phyloP scores from a whole-genome alignment of 2,888 invertebrate species.

The Phasia obesa region DNA sequence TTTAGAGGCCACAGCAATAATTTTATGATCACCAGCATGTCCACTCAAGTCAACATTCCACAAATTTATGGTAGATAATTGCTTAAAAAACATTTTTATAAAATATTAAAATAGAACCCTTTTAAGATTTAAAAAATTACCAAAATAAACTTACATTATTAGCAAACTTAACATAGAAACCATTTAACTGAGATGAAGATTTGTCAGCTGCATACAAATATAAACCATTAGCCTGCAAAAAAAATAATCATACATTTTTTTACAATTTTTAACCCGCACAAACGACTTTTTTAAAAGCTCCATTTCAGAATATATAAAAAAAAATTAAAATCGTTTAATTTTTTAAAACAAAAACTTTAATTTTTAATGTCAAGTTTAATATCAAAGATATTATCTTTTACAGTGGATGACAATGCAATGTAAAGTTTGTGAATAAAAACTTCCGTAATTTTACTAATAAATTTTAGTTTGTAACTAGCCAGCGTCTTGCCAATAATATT shows the following conservation, averaged over 20 bases:
- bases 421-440: too few relatives aligned
- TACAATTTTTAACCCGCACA: too few relatives aligned
- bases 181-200: constrained; percentile 85
- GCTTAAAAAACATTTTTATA: constrained; percentile 81
- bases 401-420: too few relatives aligned
- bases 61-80: constrained; percentile 85
- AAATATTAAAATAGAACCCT: not conserved
- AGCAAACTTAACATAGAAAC: constrained; percentile 83
- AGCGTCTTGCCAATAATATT: too few relatives aligned
- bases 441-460: too few relatives aligned
- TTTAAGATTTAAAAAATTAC: not conserved
- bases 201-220: constrained; percentile 87
- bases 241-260: not conserved
- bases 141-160: constrained; percentile 75
- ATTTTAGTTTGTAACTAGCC: too few relatives aligned
- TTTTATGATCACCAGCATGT: constrained; percentile 84
- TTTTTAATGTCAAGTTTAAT: too few relatives aligned
- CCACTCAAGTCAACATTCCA: constrained; percentile 90
- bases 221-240: constrained; percentile 81
- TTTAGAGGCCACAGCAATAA: constrained; percentile 86
- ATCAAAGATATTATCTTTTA: too few relatives aligned
- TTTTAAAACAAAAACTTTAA: too few relatives aligned
- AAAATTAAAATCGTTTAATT: too few relatives aligned
- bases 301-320: too few relatives aligned
- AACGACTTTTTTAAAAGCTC: too few relatives aligned